These are phyloP conservation scores for Pseudopleuronectes americanus DNA, from an alignment of 2,797 vertebrate species.

Conservation along the genomic window DNA sequence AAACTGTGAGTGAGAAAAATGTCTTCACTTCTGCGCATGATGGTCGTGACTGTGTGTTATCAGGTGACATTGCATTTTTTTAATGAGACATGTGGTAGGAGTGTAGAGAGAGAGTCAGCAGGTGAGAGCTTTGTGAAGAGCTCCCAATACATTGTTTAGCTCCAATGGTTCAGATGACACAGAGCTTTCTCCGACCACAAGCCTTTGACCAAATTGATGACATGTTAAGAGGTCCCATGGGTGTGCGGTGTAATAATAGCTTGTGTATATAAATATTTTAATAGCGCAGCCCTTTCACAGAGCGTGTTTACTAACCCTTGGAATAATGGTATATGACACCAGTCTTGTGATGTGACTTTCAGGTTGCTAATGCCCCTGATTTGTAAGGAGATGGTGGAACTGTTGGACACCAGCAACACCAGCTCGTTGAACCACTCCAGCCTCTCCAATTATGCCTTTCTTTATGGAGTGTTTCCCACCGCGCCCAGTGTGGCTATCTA, in stretches of 20 bases:
- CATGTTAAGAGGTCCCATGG: constrained; percentile 13
- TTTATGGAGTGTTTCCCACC: constrained; percentile 96
- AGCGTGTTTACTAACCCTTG: constrained; percentile 1
- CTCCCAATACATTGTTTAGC: constrained; percentile 40
- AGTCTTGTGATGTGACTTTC: constrained; percentile 37
- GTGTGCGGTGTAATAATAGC: constrained; percentile 3
- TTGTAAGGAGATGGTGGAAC: constrained; percentile 95
- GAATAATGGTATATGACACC: constrained; percentile 8
- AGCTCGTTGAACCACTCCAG: constrained; percentile 90
- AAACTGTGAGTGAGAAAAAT: constrained; percentile 91
- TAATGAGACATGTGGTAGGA: constrained; percentile 4
- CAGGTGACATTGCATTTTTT: not conserved
- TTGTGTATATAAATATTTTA: constrained; percentile 14
- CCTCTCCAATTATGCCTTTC: constrained; percentile 96
- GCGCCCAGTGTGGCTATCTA: constrained; percentile 98
- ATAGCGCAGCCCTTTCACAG: constrained; percentile 1
- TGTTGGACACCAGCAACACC: constrained; percentile 86
- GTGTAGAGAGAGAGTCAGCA: constrained; percentile 27
- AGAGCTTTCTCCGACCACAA: constrained; percentile 41
- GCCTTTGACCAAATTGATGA: constrained; percentile 24
- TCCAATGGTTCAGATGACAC: constrained; percentile 55
- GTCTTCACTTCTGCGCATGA: not conserved
- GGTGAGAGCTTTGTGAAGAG: constrained; percentile 18
- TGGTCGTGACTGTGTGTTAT: not conserved
- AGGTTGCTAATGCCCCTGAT: constrained; percentile 95